phyloP scores from a whole-genome alignment of 2,113 vertebrate species.

The Morone chrysops region DNA sequence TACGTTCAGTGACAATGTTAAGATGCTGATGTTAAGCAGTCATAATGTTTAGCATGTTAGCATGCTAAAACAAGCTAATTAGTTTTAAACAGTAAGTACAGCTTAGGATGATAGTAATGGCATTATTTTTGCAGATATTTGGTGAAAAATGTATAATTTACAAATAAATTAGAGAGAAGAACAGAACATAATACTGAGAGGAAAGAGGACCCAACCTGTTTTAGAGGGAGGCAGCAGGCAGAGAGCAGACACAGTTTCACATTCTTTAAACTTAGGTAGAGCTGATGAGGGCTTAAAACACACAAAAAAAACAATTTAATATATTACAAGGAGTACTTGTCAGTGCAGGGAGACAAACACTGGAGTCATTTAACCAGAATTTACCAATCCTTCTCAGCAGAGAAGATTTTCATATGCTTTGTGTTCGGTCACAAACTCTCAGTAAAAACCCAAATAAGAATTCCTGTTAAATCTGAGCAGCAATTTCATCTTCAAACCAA shows the following conservation, averaged over 20 bases:
- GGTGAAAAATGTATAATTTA: background rate
- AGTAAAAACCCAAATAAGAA: slow-evolving; percentile 19
- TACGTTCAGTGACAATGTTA: background rate
- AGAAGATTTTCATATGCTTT: slow-evolving; percentile 5
- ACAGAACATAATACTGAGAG: background rate
- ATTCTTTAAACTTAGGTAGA: background rate
- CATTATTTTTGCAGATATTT: background rate
- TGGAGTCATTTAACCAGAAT: slow-evolving; percentile 5
- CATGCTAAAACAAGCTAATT: background rate
- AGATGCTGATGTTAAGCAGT: background rate
- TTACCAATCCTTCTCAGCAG: background rate
- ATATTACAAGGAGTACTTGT: background rate
- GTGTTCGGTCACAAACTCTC: background rate
- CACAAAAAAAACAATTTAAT: background rate
- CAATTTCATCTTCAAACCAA: slow-evolving; percentile 17
- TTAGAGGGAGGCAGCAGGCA: background rate
- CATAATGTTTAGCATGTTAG: background rate
- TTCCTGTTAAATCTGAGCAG: background rate
- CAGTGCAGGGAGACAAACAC: background rate
- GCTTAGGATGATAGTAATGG: background rate
- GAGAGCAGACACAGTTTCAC: background rate
- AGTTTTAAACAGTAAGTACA: background rate
- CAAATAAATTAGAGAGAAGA: background rate
- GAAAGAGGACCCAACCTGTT: background rate
- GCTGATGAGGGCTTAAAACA: background rate